These are phyloP conservation scores for Limnodromus scolopaceus DNA, from an alignment of 2,797 vertebrate species.

Conservation along the genomic window DNA sequence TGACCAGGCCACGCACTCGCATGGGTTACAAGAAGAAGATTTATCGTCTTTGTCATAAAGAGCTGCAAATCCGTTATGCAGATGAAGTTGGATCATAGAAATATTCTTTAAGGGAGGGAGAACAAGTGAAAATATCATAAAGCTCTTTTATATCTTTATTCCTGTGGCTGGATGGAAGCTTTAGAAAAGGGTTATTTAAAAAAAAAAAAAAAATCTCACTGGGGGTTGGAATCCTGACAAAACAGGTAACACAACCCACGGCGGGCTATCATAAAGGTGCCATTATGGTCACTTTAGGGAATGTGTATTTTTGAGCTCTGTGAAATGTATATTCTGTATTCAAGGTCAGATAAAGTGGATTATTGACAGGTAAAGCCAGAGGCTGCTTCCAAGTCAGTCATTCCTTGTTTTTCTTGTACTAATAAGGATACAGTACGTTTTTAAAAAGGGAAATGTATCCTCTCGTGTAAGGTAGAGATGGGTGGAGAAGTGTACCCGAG, in stretches of 20 bases:
- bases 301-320: neutral
- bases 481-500: neutral
- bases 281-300: neutral
- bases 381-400: neutral
- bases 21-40: neutral
- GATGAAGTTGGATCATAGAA: neutral
- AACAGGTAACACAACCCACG: neutral
- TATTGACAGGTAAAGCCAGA: neutral
- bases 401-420: neutral
- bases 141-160: neutral
- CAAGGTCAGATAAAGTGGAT: neutral
- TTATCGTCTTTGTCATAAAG: neutral
- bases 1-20: neutral
- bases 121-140: neutral
- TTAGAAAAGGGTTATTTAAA: neutral
- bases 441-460: neutral
- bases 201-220: fast-evolving
- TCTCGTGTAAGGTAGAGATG: neutral
- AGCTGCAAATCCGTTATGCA: neutral
- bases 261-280: neutral
- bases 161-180: neutral
- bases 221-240: neutral
- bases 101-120: neutral
- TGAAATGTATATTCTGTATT: neutral
- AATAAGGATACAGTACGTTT: neutral